Evolutionary conservation across 2,113 vertebrate species (phyloP).

Genomic region (Otolemur garnettii): DNA sequence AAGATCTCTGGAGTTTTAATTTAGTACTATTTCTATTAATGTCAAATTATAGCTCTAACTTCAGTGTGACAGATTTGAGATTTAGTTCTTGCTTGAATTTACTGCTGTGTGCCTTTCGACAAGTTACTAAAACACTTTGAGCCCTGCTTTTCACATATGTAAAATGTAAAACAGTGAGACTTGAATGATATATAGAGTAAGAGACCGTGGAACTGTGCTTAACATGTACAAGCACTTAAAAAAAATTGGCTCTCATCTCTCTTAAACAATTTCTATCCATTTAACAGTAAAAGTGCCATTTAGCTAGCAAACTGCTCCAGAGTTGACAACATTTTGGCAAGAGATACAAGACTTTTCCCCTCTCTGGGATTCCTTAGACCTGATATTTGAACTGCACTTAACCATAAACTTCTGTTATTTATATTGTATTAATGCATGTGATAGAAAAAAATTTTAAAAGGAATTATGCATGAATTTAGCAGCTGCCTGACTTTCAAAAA

Average conservation of each 20-base stretch:
- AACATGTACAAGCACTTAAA: neutral
- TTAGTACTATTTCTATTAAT: constrained; percentile 53
- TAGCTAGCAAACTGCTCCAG: neutral
- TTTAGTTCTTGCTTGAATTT: constrained; percentile 2
- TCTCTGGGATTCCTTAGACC: neutral
- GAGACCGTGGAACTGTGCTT: neutral
- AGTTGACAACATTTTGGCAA: constrained; percentile 47
- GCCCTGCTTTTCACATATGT: neutral
- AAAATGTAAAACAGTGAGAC: constrained; percentile 26
- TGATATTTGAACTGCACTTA: constrained; percentile 39
- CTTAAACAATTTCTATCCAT: constrained; percentile 18
- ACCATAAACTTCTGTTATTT: constrained; percentile 49
- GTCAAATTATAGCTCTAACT: constrained; percentile 35
- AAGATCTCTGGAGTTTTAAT: constrained; percentile 20
- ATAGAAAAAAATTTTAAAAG: constrained; percentile 32
- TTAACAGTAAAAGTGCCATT: constrained; percentile 61
- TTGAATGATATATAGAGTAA: neutral
- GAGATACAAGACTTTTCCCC: neutral
- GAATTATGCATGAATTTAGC: constrained; percentile 3
- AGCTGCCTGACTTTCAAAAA: neutral
- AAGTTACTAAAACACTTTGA: constrained; percentile 53
- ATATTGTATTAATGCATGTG: constrained; percentile 13
- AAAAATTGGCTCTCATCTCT: neutral
- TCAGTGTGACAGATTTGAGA: constrained; percentile 28
- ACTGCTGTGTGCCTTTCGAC: constrained; percentile 25